Conservation (phyloP, 2,113 vertebrate genomes). For the Oryzias melastigma region DNA sequence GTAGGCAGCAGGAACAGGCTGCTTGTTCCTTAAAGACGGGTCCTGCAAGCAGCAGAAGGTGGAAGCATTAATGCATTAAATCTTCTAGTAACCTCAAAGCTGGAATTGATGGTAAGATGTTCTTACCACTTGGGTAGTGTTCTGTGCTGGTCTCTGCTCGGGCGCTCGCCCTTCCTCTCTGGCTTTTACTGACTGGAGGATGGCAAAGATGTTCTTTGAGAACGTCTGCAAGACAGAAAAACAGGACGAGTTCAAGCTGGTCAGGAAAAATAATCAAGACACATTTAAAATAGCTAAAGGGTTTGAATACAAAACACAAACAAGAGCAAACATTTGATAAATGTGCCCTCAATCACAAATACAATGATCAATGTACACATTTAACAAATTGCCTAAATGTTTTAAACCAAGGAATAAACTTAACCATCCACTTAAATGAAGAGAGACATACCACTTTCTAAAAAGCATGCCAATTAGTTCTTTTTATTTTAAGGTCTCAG, state of each 20-base stretch:
- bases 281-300: not conserved
- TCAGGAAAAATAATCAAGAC: not conserved
- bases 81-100: too few species aligned
- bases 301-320: not conserved
- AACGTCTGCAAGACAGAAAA: constrained; percentile 85
- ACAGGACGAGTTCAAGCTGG: not conserved
- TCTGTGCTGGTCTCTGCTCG: constrained; percentile 92
- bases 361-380: too few species aligned
- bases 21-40: constrained; percentile 90
- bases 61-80: too few species aligned
- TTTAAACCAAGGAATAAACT: too few species aligned
- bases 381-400: too few species aligned
- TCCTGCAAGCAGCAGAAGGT: constrained; percentile 75
- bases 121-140: constrained; percentile 89
- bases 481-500: too few species aligned
- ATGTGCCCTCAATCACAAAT: too few species aligned
- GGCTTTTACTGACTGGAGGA: constrained; percentile 98
- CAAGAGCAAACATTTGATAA: too few species aligned
- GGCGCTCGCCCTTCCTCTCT: constrained; percentile 96
- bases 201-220: constrained; percentile 98
- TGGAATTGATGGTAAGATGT: not conserved
- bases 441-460: too few species aligned
- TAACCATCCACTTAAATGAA: too few species aligned
- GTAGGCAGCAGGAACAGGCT: constrained; percentile 93
- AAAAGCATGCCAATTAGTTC: too few species aligned